Evolutionary conservation across 1,140 invertebrate genomes (phyloP), one percentile per base, ranked within the genome.

Genomic region (Lysiphlebus fabarum): DNA sequence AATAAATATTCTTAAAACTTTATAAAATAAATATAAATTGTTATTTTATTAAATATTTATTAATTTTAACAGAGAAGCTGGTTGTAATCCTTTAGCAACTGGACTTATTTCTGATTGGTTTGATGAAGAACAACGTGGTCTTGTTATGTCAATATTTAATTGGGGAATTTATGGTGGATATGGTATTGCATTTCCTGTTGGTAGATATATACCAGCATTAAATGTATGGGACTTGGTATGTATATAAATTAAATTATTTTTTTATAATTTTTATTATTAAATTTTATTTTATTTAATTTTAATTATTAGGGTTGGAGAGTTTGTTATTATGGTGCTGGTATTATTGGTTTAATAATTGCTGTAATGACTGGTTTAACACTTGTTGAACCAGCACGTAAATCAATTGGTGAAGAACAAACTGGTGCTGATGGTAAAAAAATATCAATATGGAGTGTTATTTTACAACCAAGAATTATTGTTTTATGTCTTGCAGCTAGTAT

Each of bases 151-250:
- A 1, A 88, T 96, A 55, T 96, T 96, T 79, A 96, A 96, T 76
- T 96, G 92, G 92, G 94, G 94, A 38, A 96, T 97, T 62, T 97
- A 97, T 70, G 90, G 93, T 17, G 94, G 93, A 9, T 96, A 95
- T 64, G 93, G 93, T 43, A 87, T 96, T 48, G 91, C 93, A 8
- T 96, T 95, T 72, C 92, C 92, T 0, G 86, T 96, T 14, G 93
- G 93, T 1, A 86, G 93, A 63, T 95, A 95, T 67, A 83, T 96
- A 43, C 91, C 92, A 1, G 78, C 84, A 44, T 68, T 89, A 11
- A 88, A 95, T 69, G 84, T 88, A 44, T 90, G 88, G 82, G 84
- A 85, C 62, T 71, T 92, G 75, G 88, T 89, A 74, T 81, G 80
- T 77, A 54, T n/a, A 17, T 38, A 12, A 50, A n/a, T n/a, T 54